Evolutionary conservation across 30 jellyfish, hydroid and myxozoan species (phyloP), one percentile per base, ranked within the genome.

Genomic region (Aurelia sp.): DNA sequence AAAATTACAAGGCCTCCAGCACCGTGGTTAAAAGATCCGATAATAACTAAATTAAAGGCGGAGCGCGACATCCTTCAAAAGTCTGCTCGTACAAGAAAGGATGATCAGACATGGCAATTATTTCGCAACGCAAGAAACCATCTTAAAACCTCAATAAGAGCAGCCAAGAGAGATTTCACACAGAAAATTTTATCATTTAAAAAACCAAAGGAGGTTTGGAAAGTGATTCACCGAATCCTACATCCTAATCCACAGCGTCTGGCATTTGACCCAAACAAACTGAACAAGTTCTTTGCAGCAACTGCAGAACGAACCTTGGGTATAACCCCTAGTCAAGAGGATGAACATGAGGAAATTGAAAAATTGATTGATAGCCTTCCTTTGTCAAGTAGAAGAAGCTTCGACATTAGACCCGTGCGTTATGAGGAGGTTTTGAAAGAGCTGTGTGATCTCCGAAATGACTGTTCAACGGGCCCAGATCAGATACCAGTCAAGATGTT

Each of bases 1-100:
- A 81, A 81, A 63, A 58, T 89, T 8, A 88, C 92, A 44, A 83
- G 86, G 33, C 96, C 96, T 13, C 82, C 89, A 40, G 90, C 97
- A 37, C 94, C 97, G 13, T 89, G 97, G 94, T 61, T 89, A 68
- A 72, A 81, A 65, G 90, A 81, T 73, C 82, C 88, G 37, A 89
- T 61, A 22, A 81, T 89, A 72, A 68, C 31, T 19, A 15, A 80
- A 61, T 74, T 74, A 20, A 80, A 66, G 52, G 72, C 90, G 44
- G 83, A 57, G 27, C 72, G 52, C 51, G 78, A 80, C 90, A 60
- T 50, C n/a, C 51, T 40, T 40, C 51, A 4, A 8, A 40, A 40
- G 51, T 40, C 51, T 40, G 11, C 51, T 40, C 51, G 11, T 4
- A 40, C 8, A 40, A 40, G 11, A 4, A 40, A 40, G 51, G 11